Conservation (phyloP, 2,888 invertebrate genomes). For the Criorhina ranunculi region DNA sequence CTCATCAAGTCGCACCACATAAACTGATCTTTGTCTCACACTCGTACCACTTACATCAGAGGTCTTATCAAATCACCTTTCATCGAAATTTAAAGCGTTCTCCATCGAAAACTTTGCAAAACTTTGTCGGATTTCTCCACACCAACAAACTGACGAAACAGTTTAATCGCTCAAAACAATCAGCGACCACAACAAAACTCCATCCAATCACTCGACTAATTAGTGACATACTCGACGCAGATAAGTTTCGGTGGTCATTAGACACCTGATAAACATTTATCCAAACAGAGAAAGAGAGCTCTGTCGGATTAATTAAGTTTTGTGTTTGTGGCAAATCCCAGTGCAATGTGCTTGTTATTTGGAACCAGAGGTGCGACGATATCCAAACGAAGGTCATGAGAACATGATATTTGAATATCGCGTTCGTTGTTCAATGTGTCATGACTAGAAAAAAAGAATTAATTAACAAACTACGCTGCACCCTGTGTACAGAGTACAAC, state of each 20-base stretch:
- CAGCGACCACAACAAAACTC: background rate
- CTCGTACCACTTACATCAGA: background rate
- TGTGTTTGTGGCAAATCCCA: slow-evolving; percentile 15
- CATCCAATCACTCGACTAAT: slow-evolving; percentile 34
- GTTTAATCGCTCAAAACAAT: slow-evolving; percentile 37
- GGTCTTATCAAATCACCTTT: slow-evolving; percentile 9
- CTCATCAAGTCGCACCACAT: background rate
- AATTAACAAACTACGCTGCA: slow-evolving; percentile 66
- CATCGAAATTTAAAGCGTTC: background rate
- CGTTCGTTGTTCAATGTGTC: background rate
- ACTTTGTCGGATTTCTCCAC: background rate
- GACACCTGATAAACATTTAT: slow-evolving; percentile 61
- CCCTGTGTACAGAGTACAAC: slow-evolving; percentile 23
- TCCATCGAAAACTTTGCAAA: background rate
- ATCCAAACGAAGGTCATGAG: slow-evolving; percentile 64
- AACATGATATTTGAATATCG: slow-evolving; percentile 69
- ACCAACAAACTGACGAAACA: slow-evolving; percentile 18
- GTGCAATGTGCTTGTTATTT: background rate
- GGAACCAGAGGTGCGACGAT: slow-evolving; percentile 17
- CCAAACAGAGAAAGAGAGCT: slow-evolving; percentile 7
- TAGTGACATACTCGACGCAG: slow-evolving; percentile 29
- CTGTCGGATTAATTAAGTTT: slow-evolving; percentile 27
- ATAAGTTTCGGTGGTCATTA: slow-evolving; percentile 47
- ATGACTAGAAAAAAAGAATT: slow-evolving; percentile 48
- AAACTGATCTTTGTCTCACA: background rate